These are phyloP conservation scores for Polyommatus icarus DNA, from an alignment of 2,888 invertebrate species.

Conservation along the genomic window DNA sequence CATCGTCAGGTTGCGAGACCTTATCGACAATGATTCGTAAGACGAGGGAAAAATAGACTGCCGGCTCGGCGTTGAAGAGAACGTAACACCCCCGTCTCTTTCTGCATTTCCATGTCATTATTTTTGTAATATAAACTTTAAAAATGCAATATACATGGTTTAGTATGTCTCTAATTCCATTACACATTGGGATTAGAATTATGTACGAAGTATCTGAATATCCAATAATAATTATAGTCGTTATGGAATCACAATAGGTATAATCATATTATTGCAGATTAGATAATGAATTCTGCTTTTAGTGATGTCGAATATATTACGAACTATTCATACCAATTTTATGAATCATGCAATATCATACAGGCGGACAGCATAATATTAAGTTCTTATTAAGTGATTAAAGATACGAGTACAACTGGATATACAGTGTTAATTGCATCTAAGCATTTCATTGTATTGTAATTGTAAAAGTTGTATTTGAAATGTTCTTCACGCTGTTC, in stretches of 20 bases:
- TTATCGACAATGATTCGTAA: too few relatives aligned
- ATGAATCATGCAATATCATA: background rate
- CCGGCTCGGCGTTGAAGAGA: too few relatives aligned
- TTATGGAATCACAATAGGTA: background rate
- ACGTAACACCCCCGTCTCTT: too few relatives aligned
- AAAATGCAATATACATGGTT: background rate
- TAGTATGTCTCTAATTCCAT: background rate
- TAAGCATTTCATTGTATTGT: background rate
- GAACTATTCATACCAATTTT: background rate
- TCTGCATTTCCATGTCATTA: too few relatives aligned
- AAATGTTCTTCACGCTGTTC: background rate
- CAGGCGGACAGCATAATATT: too few relatives aligned
- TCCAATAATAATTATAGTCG: background rate
- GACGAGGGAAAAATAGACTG: too few relatives aligned
- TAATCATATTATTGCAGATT: constrained; percentile 14
- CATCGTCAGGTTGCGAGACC: too few relatives aligned
- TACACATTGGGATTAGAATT: background rate
- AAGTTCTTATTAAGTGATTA: background rate
- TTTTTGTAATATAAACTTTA: background rate
- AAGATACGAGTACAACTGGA: background rate
- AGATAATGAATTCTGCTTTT: background rate
- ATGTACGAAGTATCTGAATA: background rate
- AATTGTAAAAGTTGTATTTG: background rate
- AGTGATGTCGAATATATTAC: background rate
- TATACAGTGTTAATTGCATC: background rate